Conservation (phyloP, 2,113 vertebrate genomes). For the Ceyx cyanopectus region DNA sequence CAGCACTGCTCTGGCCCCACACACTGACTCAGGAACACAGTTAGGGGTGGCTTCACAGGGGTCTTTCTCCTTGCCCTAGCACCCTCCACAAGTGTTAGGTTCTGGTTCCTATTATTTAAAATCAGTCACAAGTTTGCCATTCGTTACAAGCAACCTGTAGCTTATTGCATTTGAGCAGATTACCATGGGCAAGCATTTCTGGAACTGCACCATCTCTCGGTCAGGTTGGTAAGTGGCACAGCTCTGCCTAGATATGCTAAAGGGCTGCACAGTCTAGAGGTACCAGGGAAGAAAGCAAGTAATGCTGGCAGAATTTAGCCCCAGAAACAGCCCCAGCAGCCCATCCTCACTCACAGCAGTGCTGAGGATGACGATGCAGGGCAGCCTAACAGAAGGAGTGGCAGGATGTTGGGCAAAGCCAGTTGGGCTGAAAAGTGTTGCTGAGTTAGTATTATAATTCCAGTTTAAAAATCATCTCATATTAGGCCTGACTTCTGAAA, state of each 20-base stretch:
- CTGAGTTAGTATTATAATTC: background rate
- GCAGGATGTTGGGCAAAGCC: background rate
- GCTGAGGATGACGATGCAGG: background rate
- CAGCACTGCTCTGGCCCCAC: background rate
- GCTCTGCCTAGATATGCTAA: background rate
- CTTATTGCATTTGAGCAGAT: background rate
- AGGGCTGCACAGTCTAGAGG: background rate
- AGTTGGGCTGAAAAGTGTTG: background rate
- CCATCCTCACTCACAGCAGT: accelerated
- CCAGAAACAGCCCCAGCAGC: background rate
- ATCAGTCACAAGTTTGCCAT: background rate
- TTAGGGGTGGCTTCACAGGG: accelerated
- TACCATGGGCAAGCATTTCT: background rate
- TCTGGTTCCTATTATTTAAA: background rate
- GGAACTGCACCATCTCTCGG: background rate
- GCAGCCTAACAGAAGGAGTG: background rate
- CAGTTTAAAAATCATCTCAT: background rate
- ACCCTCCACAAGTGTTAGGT: background rate
- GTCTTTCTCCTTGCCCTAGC: accelerated
- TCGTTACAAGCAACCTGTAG: background rate
- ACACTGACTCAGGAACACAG: accelerated
- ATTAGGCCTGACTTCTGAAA: background rate
- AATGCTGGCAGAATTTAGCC: background rate
- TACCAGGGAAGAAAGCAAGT: background rate
- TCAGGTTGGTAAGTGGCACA: background rate